Evolutionary conservation across 2,113 vertebrate species (phyloP).

Genomic region (Lophura nycthemera): DNA sequence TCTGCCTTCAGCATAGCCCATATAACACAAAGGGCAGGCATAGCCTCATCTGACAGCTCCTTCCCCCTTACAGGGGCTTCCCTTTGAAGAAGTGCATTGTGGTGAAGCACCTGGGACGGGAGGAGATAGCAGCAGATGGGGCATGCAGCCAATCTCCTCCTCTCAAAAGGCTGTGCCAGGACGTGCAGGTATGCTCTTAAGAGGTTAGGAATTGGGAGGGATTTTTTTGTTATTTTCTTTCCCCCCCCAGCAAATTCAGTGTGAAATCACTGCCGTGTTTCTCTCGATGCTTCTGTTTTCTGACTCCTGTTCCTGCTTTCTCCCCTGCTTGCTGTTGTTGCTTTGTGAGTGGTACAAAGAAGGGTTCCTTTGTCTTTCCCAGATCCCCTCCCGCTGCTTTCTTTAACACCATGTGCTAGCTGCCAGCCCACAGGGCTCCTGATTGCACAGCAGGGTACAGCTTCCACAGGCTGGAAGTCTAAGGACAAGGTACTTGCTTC

Average conservation of each 20-base stretch:
- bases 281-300: not conserved
- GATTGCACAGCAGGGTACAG: not conserved
- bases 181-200: slow-evolving; percentile 84
- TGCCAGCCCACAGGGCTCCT: not conserved
- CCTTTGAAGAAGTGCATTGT: slow-evolving; percentile 85
- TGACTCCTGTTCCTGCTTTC: not conserved
- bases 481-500: not conserved
- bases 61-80: slow-evolving; percentile 79
- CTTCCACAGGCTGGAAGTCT: not conserved
- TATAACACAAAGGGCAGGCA: not conserved
- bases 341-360: not conserved
- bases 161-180: slow-evolving; percentile 88
- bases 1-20: not conserved
- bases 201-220: not conserved
- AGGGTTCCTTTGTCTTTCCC: not conserved
- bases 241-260: not conserved
- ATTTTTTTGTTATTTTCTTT: not conserved
- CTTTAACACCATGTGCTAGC: not conserved
- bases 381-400: not conserved
- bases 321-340: not conserved
- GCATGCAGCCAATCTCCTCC: slow-evolving; percentile 85
- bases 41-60: not conserved
- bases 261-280: not conserved
- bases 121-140: slow-evolving; percentile 67
- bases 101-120: slow-evolving; percentile 91